Conservation (phyloP, 2,797 vertebrate species). For the Salmo trutta region DNA sequence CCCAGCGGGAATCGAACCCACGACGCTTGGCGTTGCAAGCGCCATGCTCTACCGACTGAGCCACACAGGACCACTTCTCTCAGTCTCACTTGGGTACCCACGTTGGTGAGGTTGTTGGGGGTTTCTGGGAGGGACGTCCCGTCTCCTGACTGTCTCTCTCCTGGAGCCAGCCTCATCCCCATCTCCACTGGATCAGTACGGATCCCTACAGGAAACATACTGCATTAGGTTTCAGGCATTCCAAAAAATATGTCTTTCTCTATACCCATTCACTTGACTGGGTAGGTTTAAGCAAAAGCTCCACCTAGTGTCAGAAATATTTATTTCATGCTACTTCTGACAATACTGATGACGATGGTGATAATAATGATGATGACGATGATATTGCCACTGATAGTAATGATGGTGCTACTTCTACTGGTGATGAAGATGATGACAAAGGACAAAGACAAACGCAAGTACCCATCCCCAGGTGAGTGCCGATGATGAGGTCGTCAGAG, state of each 20-base stretch:
- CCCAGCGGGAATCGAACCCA: neutral
- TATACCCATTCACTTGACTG: neutral
- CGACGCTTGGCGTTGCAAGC: neutral
- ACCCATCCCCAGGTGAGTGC: conserved; percentile 81
- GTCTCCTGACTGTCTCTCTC: conserved; percentile 94
- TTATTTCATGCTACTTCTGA: neutral
- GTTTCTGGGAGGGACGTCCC: conserved; percentile 96
- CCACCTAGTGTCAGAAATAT: neutral
- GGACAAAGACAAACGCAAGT: conserved; percentile 35
- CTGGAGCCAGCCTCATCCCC: conserved; percentile 85
- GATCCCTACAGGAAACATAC: conserved; percentile 58
- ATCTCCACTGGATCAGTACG: conserved; percentile 80
- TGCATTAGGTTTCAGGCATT: neutral
- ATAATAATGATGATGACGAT: neutral
- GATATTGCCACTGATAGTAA: neutral
- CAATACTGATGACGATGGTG: neutral
- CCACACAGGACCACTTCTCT: neutral
- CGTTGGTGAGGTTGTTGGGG: conserved; percentile 96
- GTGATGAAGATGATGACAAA: neutral
- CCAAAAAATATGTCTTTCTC: neutral
- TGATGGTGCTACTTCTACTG: neutral
- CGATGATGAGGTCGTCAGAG: conserved; percentile 81
- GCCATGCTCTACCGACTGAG: neutral
- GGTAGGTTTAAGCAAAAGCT: neutral
- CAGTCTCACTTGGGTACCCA: conserved; percentile 58